phyloP scores from a whole-genome alignment of 2,888 invertebrate genomes.

The Chironomus tentans region DNA sequence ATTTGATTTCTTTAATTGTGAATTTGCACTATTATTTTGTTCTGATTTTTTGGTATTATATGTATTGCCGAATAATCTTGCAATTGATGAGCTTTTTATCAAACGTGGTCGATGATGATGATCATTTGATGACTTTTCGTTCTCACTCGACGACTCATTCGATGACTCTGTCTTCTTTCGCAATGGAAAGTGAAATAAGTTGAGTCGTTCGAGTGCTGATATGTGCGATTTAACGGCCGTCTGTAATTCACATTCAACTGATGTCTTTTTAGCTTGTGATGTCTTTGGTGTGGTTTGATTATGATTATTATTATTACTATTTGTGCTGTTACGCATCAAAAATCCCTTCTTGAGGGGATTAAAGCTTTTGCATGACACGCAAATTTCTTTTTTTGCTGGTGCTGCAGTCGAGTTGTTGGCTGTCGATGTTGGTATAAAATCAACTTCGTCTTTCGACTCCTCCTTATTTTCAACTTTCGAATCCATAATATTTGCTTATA shows the following conservation, averaged over 20 bases:
- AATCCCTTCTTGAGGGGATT: conserved; percentile 20
- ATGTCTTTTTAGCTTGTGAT: conserved; percentile 1
- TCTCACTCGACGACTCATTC: not conserved
- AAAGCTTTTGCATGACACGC: conserved; percentile 8
- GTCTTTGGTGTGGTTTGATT: conserved; percentile 7
- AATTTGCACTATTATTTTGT: not conserved
- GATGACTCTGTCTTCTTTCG: conserved; percentile 27
- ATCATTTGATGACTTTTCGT: not conserved
- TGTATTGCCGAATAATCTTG: conserved; percentile 40
- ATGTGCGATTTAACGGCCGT: conserved; percentile 29
- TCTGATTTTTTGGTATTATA: conserved; percentile 41
- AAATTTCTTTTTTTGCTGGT: conserved; percentile 16
- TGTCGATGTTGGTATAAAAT: conserved; percentile 9
- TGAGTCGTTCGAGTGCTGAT: conserved; percentile 30
- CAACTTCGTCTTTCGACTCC: conserved; percentile 12
- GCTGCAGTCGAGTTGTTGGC: too few species aligned
- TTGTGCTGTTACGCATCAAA: not conserved
- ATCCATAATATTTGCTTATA: not conserved
- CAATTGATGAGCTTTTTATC: conserved; percentile 40
- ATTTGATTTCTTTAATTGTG: conserved; percentile 1
- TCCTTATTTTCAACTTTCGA: conserved; percentile 14
- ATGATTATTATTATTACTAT: not conserved
- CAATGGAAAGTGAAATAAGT: conserved; percentile 28
- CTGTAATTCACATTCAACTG: conserved; percentile 30
- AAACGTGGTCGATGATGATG: conserved; percentile 35